A percentile compares a stretch with the other conserved stretches of the same genome.
phyloP scores from a whole-genome alignment of 2,888 invertebrate species.

The Didymodactylos carnosus region DNA sequence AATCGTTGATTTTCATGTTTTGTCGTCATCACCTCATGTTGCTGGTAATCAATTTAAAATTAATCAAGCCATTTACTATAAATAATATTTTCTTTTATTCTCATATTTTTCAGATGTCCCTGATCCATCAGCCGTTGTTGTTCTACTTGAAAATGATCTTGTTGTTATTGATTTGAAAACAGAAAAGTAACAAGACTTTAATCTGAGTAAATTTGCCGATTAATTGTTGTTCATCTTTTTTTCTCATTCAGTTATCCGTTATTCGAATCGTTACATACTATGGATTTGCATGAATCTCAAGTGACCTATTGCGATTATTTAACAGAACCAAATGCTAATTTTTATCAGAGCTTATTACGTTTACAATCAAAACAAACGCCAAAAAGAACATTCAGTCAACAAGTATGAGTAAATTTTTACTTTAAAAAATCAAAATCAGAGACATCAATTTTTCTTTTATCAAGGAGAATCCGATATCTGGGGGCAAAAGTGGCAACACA shows the following conservation, averaged over 20 bases:
- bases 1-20: conserved; percentile 11
- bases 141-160: conserved; percentile 85
- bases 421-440: neutral
- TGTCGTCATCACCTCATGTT: neutral
- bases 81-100: conserved; percentile 7
- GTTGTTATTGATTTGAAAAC: conserved; percentile 74
- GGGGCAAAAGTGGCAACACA: neutral
- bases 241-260: conserved; percentile 54
- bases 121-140: conserved; percentile 91
- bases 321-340: conserved; percentile 45
- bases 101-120: conserved; percentile 64
- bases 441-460: neutral
- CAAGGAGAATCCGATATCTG: neutral
- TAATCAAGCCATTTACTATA: too few species aligned
- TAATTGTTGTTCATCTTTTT: neutral
- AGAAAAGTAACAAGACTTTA: neutral
- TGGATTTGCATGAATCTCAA: conserved; percentile 96
- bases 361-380: neutral
- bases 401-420: neutral
- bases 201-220: too few species aligned
- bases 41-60: neutral
- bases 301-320: conserved; percentile 90
- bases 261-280: conserved; percentile 96
- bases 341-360: conserved; percentile 4
- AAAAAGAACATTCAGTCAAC: neutral